Base-by-base conservation (phyloP, 1,140 invertebrate genomes). In the Brachystomella parvula region DNA sequence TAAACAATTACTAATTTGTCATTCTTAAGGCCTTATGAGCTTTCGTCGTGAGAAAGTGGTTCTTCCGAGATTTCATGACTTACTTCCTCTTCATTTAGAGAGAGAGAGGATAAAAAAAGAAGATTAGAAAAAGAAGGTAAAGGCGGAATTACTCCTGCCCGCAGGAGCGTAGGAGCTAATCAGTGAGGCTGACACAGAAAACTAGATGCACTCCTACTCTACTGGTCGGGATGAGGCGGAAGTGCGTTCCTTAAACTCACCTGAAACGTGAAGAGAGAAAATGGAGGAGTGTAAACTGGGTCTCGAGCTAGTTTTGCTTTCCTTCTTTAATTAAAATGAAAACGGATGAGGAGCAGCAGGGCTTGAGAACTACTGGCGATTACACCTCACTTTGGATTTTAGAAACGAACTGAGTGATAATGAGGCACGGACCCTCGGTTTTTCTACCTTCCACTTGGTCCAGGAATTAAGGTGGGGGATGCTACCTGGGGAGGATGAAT, bases 371-470 rank as follows among this genome's bases (percentile, higher is more conserved):
- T 15, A 47, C 44, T 47, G 44, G 44, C 21, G 15, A 21, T 47
- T 21, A 21, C 44, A 21, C 21, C 44, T 15, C 44, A 15, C 44
- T 15, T 15, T 15, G n/a, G 53, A 57, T 6, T 12, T 29, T 21
- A 24, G 28, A 9, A 12, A 57, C 53, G 49, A 64, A 35, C 33
- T 30, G n/a, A n/a, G n/a, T n/a, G n/a, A n/a, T n/a, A 33, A 33
- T 56, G 64, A 65, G 64, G 64, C 56, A 53, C 57, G 64, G 47
- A 65, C 39, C 56, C 64, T 32, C 21, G 64, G 56, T 65, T 65
- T 65, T 65, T 65, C 64, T 65, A 65, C 64, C 31, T 26, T 57
- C n/a, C 63, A 49, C 47, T 53, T 33, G 63, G 31, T 15, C 6
- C 44, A 31, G 33, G 28, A 35, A 26, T 30, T 17, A 53, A 64